Evolutionary conservation across 2,113 vertebrate species (phyloP).

Genomic region (Elgaria multicarinata): DNA sequence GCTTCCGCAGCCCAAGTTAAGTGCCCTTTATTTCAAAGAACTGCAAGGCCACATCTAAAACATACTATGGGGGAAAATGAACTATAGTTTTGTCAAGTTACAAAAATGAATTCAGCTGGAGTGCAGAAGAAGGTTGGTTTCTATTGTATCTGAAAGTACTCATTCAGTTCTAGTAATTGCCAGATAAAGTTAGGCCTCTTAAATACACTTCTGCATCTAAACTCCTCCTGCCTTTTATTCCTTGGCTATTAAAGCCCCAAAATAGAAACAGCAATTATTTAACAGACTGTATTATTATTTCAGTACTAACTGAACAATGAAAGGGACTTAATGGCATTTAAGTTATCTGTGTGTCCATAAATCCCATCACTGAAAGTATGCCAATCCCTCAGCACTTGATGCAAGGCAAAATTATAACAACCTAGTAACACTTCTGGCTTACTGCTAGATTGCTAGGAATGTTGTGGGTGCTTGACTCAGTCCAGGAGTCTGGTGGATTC

Average conservation of each 20-base stretch:
- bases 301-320: neutral
- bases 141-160: neutral
- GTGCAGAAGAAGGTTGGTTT: neutral
- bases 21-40: neutral
- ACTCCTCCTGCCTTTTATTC: neutral
- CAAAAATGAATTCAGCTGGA: constrained; percentile 1
- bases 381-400: neutral
- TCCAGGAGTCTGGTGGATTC: too few relatives aligned
- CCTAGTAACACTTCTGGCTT: neutral
- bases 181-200: constrained; percentile 15
- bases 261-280: constrained; percentile 3
- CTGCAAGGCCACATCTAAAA: neutral
- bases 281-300: neutral
- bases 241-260: neutral
- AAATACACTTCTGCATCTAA: neutral
- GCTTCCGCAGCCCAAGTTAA: neutral
- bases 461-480: too few relatives aligned
- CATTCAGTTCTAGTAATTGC: neutral
- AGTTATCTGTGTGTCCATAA: neutral
- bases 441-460: too few relatives aligned
- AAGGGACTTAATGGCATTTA: neutral
- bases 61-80: neutral
- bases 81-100: neutral
- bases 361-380: neutral
- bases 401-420: neutral